Evolutionary conservation across 1,140 invertebrate species (phyloP).

Genomic region (Papilio aristodemus): DNA sequence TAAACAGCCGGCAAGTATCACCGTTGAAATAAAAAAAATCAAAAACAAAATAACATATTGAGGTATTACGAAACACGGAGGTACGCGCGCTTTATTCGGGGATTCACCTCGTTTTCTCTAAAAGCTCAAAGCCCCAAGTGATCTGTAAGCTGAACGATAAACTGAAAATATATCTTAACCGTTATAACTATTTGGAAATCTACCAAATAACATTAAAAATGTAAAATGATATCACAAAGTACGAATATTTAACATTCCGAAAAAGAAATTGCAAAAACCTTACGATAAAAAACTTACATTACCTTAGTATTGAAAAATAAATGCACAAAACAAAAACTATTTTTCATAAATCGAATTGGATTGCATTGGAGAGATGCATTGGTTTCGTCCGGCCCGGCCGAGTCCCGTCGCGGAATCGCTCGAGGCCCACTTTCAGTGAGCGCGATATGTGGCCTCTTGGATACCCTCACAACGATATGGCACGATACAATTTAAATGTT

Average conservation of each 20-base stretch:
- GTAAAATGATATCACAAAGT: slow-evolving; percentile 76
- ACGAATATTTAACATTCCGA: slow-evolving; percentile 75
- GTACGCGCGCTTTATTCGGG: slow-evolving; percentile 57
- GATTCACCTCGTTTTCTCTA: slow-evolving; percentile 43
- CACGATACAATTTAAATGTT: slow-evolving; percentile 53
- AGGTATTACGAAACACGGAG: slow-evolving; percentile 74
- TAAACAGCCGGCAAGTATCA: slow-evolving; percentile 61
- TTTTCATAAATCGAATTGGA: slow-evolving; percentile 35
- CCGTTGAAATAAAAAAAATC: slow-evolving; percentile 74
- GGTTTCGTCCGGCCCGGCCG: slow-evolving; percentile 22
- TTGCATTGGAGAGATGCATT: slow-evolving; percentile 46
- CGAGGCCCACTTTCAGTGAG: slow-evolving; percentile 55
- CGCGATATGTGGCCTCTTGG: slow-evolving; percentile 51
- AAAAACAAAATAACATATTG: slow-evolving; percentile 75
- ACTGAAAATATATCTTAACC: slow-evolving; percentile 60
- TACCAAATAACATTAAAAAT: slow-evolving; percentile 68
- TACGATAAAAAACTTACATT: slow-evolving; percentile 47
- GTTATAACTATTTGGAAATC: slow-evolving; percentile 66
- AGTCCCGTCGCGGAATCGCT: slow-evolving; percentile 32
- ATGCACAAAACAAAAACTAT: slow-evolving; percentile 47
- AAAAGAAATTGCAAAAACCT: slow-evolving; percentile 60
- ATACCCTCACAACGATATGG: slow-evolving; percentile 57
- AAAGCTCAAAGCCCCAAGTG: slow-evolving; percentile 25
- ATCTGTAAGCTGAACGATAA: slow-evolving; percentile 36
- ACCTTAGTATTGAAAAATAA: slow-evolving; percentile 54